Evolutionary conservation across 2,797 vertebrate species (phyloP).

Genomic region (Threskiornis aethiopicus): DNA sequence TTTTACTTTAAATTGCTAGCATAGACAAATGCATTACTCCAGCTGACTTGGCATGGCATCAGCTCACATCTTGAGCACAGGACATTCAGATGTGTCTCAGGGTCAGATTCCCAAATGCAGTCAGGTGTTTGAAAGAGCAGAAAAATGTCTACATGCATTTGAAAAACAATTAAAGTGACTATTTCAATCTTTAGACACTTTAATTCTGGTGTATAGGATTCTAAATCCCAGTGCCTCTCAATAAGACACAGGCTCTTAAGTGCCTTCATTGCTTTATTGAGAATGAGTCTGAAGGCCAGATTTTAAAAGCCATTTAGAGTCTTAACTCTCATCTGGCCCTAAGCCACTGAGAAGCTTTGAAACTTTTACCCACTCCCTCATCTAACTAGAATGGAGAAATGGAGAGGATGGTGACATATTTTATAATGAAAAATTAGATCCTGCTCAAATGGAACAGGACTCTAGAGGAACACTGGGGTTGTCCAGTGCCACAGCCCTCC

Average conservation of each 20-base stretch:
- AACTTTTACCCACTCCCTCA: not conserved
- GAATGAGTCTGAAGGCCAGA: not conserved
- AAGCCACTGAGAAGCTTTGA: not conserved
- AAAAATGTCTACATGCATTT: not conserved
- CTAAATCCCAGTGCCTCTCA: not conserved
- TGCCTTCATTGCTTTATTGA: not conserved
- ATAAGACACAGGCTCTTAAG: not conserved
- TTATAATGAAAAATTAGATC: not conserved
- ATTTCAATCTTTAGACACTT: not conserved
- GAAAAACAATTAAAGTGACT: not conserved
- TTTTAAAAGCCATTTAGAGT: not conserved
- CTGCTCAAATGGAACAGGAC: not conserved
- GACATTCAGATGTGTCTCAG: not conserved
- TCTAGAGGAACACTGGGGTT: not conserved
- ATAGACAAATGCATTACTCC: not conserved
- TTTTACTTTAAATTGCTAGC: not conserved
- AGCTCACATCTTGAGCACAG: not conserved
- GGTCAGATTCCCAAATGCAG: not conserved
- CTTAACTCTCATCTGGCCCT: not conserved
- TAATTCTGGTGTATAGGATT: not conserved
- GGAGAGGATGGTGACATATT: not conserved
- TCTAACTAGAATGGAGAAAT: not conserved
- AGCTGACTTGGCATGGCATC: not conserved
- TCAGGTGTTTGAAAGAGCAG: not conserved
- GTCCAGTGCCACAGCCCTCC: not conserved